Percentiles rank a stretch among this genome's conserved stretches.
phyloP scores from a whole-genome alignment of 2,113 vertebrate genomes.

The Zosterops pallidus region DNA sequence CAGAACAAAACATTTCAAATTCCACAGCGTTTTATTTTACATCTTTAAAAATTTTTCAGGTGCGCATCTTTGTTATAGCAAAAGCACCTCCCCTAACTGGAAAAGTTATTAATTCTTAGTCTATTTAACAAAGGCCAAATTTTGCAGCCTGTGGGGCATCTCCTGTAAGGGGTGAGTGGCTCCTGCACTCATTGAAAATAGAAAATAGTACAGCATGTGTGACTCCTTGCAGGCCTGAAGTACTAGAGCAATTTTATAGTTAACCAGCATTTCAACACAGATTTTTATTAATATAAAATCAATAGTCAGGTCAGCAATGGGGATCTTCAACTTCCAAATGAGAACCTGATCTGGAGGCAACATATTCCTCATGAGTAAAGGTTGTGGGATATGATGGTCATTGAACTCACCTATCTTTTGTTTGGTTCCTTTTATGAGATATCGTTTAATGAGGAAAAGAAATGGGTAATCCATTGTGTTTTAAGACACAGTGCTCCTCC shows the following conservation, averaged over 20 bases:
- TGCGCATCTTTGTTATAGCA: neutral
- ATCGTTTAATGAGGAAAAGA: neutral
- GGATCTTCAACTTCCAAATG: neutral
- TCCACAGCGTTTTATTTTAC: neutral
- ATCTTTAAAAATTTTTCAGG: neutral
- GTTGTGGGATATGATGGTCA: neutral
- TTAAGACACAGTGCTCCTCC: neutral
- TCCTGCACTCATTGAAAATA: neutral
- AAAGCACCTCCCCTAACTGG: neutral
- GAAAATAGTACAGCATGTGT: neutral
- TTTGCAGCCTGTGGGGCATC: neutral
- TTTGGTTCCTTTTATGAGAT: neutral
- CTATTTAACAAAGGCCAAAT: neutral
- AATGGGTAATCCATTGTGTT: neutral
- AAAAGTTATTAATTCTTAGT: neutral
- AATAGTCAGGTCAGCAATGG: neutral
- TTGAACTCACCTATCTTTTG: neutral
- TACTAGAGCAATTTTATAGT: neutral
- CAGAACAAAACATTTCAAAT: neutral
- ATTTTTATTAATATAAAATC: conserved; percentile 22
- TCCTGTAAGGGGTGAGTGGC: neutral
- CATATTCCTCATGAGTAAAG: neutral
- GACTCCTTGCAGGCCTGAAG: neutral
- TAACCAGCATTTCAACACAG: neutral
- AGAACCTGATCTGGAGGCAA: neutral